phyloP scores from a whole-genome alignment of 2,113 vertebrate genomes.

The Lutjanus erythropterus region DNA sequence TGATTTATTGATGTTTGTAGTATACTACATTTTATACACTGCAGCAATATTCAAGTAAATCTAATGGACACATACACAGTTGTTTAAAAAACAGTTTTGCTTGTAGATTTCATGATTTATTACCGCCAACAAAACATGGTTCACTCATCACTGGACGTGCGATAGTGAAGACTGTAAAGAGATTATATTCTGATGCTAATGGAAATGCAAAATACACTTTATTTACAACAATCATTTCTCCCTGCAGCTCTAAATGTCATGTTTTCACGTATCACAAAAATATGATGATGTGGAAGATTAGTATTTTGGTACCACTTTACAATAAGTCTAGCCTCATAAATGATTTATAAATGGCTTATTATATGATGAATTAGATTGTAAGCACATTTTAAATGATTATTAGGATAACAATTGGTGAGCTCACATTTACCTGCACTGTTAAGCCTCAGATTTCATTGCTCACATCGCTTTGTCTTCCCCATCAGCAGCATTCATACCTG shows the following conservation, averaged over 20 bases:
- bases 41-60: not conserved
- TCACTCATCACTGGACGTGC: not conserved
- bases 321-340: no score
- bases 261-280: not conserved
- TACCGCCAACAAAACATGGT: not conserved
- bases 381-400: no score
- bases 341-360: no score
- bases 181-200: not conserved
- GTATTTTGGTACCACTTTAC: no score
- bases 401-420: no score
- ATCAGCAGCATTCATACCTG: no score
- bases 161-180: not conserved
- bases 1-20: conserved; percentile 2
- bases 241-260: not conserved
- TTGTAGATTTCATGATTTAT: not conserved
- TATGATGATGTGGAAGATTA: not conserved
- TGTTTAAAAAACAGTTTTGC: not conserved
- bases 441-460: no score
- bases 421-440: no score
- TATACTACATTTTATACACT: not conserved
- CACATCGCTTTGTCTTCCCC: no score
- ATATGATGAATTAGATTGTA: no score
- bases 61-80: not conserved
- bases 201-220: not conserved
- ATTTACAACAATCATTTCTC: not conserved